These are phyloP conservation scores for Caenorhabditis remanei DNA, from an alignment of 1,140 invertebrate species.

Conservation along the genomic window DNA sequence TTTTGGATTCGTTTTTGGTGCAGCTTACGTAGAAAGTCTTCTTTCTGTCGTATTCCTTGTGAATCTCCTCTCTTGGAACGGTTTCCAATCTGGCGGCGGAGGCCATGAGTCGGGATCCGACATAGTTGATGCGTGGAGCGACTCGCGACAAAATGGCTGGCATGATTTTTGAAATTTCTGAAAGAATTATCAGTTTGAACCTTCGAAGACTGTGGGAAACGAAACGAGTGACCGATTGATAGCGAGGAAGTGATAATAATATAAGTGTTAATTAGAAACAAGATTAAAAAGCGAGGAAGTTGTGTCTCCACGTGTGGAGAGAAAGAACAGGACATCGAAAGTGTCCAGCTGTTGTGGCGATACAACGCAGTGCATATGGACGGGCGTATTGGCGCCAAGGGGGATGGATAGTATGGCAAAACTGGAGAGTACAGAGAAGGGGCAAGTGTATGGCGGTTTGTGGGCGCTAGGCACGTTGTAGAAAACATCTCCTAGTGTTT, in stretches of 20 bases:
- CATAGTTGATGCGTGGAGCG: slow-evolving; percentile 5
- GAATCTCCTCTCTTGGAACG: slow-evolving; percentile 40
- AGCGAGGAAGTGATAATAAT: background rate
- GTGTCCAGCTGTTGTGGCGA: slow-evolving; percentile 10
- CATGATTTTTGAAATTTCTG: slow-evolving; percentile 28
- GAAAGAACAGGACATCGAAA: background rate
- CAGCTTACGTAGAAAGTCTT: slow-evolving; percentile 62
- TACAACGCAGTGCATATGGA: background rate
- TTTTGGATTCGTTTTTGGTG: background rate
- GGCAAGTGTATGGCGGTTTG: slow-evolving; percentile 11
- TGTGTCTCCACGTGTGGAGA: background rate
- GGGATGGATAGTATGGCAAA: background rate
- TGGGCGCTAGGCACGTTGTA: background rate
- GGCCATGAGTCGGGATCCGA: slow-evolving; percentile 37
- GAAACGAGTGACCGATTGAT: background rate
- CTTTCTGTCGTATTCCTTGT: slow-evolving; percentile 42
- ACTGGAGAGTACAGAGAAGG: slow-evolving; percentile 16
- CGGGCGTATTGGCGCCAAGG: slow-evolving; percentile 18
- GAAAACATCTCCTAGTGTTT: slow-evolving; percentile 36
- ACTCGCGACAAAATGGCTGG: slow-evolving; percentile 41
- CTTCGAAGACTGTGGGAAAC: slow-evolving; percentile 25
- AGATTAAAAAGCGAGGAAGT: background rate
- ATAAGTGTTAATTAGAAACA: slow-evolving; percentile 1
- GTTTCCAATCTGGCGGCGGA: slow-evolving; percentile 36
- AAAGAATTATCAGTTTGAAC: slow-evolving; percentile 20